Conservation (phyloP, 2,113 vertebrate genomes). For the Terrapene triunguis region DNA sequence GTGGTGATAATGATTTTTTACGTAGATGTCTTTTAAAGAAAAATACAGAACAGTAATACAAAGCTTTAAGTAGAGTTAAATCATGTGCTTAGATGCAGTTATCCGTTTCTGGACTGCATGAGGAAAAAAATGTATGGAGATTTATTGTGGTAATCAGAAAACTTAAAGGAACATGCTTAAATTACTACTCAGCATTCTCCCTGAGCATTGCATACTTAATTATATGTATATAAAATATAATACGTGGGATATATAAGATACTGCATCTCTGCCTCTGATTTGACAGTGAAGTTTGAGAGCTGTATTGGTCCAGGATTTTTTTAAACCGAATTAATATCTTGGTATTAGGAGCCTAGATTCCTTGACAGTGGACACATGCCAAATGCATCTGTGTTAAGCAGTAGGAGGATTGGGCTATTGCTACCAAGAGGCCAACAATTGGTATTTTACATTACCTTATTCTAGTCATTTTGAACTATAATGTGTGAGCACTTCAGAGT, state of each 20-base stretch:
- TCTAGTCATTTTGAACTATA: constrained; percentile 42
- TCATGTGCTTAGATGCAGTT: constrained; percentile 52
- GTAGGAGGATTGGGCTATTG: constrained; percentile 8
- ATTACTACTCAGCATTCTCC: constrained; percentile 19
- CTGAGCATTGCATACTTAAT: constrained; percentile 59
- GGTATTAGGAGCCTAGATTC: constrained; percentile 41
- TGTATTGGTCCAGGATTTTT: background rate
- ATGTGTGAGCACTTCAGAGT: constrained; percentile 12
- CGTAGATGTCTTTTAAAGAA: constrained; percentile 62
- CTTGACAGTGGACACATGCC: constrained; percentile 36
- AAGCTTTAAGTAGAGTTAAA: constrained; percentile 68
- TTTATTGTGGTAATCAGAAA: constrained; percentile 39
- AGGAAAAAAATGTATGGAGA: background rate
- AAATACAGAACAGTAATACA: constrained; percentile 54
- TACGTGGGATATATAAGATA: constrained; percentile 29
- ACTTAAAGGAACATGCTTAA: background rate
- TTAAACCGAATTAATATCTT: background rate
- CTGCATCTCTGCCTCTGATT: constrained; percentile 34
- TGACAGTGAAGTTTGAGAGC: background rate
- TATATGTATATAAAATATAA: constrained; percentile 35
- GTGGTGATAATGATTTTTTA: constrained; percentile 25
- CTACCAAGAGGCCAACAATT: background rate
- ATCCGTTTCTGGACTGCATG: constrained; percentile 42
- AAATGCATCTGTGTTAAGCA: constrained; percentile 28
- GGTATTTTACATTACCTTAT: constrained; percentile 37